phyloP scores from a whole-genome alignment of 2,113 vertebrate genomes.

The Ginglymostoma cirratum region DNA sequence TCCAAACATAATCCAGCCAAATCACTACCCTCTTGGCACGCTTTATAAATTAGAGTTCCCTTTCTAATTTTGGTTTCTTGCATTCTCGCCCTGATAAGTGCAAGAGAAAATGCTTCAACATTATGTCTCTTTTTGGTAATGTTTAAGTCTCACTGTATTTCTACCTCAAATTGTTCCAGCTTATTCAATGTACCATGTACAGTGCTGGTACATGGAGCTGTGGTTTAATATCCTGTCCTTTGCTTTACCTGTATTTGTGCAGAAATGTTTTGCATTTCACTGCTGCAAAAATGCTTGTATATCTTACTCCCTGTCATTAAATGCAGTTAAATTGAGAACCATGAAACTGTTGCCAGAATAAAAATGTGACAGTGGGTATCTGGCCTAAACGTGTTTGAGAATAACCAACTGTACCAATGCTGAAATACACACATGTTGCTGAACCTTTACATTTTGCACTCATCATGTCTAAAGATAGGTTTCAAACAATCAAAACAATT shows the following conservation, averaged over 20 bases:
- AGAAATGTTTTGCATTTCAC: not conserved
- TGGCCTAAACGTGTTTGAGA: not conserved
- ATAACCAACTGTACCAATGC: not conserved
- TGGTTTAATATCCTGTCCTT: not conserved
- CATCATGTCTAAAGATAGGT: not conserved
- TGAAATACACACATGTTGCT: not conserved
- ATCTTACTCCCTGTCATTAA: not conserved
- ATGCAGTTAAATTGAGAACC: not conserved
- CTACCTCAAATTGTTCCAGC: not conserved
- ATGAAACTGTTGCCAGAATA: not conserved
- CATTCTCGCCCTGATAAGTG: too few species aligned
- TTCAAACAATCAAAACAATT: not conserved
- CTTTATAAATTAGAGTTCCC: too few species aligned
- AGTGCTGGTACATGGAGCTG: not conserved
- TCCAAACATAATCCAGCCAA: too few species aligned
- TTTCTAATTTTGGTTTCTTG: too few species aligned
- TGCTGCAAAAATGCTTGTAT: not conserved
- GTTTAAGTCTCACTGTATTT: not conserved
- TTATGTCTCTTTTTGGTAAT: too few species aligned
- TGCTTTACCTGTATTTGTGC: not conserved
- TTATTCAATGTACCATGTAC: not conserved
- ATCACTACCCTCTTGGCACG: too few species aligned
- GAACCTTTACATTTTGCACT: not conserved
- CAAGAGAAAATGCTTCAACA: too few species aligned
- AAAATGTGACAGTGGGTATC: not conserved